Evolutionary conservation across 2,888 invertebrate genomes (phyloP).

Genomic region (Stratiomys singularior): DNA sequence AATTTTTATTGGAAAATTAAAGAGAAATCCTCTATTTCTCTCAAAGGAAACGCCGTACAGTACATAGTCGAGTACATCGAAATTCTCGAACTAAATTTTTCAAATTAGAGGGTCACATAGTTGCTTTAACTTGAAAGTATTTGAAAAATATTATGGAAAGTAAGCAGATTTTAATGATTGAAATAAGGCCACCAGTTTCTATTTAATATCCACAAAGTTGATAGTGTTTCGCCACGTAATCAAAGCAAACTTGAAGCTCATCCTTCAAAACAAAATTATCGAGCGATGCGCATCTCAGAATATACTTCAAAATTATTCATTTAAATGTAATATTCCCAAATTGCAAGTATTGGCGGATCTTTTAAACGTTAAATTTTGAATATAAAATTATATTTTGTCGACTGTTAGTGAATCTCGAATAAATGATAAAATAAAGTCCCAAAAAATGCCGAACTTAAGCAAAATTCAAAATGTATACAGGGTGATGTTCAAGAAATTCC

Average conservation of each 20-base stretch:
- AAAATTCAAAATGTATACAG: constrained; percentile 33
- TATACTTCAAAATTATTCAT: constrained; percentile 2
- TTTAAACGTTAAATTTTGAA: neutral
- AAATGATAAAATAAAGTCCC: neutral
- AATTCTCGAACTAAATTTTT: too few relatives aligned
- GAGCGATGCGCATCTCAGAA: neutral
- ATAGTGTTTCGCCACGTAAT: neutral
- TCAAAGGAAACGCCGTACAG: too few relatives aligned
- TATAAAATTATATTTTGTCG: constrained; percentile 2
- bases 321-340: neutral
- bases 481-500: neutral
- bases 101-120: too few relatives aligned
- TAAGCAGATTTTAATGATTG: too few relatives aligned
- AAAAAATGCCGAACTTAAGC: constrained; percentile 11
- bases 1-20: too few relatives aligned
- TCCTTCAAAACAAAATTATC: constrained; percentile 10
- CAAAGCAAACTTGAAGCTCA: neutral
- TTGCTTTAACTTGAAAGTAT: too few relatives aligned
- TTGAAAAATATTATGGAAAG: too few relatives aligned
- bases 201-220: neutral
- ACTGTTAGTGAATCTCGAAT: neutral
- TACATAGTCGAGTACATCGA: too few relatives aligned
- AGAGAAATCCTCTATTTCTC: too few relatives aligned
- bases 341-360: constrained; percentile 21
- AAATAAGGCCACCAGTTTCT: too few relatives aligned